Conservation (phyloP, 2,113 vertebrate species). For the Meleagris gallopavo region DNA sequence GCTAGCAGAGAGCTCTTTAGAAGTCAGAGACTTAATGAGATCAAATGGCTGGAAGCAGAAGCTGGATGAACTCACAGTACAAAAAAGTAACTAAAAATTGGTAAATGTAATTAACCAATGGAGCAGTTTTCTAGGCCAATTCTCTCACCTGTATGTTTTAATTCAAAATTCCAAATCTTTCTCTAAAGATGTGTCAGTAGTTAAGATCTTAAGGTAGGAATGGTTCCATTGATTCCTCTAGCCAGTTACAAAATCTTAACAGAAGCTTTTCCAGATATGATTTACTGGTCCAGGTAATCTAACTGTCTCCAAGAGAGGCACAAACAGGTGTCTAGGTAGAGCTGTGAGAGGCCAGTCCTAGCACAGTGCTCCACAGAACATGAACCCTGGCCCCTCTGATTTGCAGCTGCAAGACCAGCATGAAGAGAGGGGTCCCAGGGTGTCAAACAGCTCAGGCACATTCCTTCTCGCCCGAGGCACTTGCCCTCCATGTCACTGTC, state of each 20-base stretch:
- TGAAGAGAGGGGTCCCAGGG: background rate
- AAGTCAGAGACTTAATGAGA: background rate
- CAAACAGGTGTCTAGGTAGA: background rate
- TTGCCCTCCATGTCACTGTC: background rate
- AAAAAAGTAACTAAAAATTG: background rate
- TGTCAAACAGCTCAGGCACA: background rate
- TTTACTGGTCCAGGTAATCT: background rate
- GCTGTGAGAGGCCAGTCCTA: background rate
- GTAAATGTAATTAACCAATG: background rate
- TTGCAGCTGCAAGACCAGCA: background rate
- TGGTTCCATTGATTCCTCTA: background rate
- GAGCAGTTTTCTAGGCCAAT: background rate
- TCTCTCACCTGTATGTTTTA: background rate
- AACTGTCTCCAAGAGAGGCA: background rate
- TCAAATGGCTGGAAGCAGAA: background rate
- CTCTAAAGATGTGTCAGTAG: background rate
- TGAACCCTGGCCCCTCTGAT: rapidly evolving
- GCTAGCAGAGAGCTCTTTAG: background rate
- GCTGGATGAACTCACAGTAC: background rate
- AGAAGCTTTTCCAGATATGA: background rate
- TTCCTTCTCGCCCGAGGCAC: background rate
- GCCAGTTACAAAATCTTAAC: background rate
- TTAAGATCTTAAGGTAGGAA: background rate
- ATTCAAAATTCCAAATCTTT: background rate
- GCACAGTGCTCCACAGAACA: background rate